Evolutionary conservation across 1,140 invertebrate species (phyloP).

Genomic region (Neodiprion virginianus): DNA sequence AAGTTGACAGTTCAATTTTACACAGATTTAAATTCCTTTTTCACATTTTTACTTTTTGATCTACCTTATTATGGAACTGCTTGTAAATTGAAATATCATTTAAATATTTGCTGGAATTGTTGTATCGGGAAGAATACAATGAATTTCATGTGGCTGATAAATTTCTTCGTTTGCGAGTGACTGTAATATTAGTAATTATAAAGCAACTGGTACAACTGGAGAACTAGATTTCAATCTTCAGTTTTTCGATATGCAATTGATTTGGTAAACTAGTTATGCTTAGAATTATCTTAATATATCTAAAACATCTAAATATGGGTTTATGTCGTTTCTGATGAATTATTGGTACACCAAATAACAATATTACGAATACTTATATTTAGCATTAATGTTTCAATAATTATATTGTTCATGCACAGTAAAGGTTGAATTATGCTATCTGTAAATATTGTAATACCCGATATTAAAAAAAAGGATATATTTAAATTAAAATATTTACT

Average conservation of each 20-base stretch:
- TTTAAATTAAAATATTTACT: background rate
- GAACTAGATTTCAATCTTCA: background rate
- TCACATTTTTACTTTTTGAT: background rate
- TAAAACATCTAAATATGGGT: background rate
- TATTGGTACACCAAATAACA: constrained; percentile 7
- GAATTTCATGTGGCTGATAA: background rate
- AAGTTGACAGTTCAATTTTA: too few relatives aligned
- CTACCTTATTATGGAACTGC: background rate
- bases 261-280: background rate
- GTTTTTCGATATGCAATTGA: background rate
- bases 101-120: background rate
- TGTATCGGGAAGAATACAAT: background rate
- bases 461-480: constrained; percentile 22
- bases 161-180: too few relatives aligned
- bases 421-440: constrained; percentile 15
- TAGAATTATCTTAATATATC: background rate
- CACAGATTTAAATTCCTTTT: background rate
- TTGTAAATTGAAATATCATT: background rate
- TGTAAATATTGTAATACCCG: constrained; percentile 20
- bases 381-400: constrained; percentile 16
- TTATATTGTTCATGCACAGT: constrained; percentile 20
- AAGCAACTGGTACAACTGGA: too few relatives aligned
- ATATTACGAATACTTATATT: constrained; percentile 8
- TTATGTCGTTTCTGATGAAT: background rate
- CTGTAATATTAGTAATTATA: too few relatives aligned